A percentile compares a stretch with the other conserved stretches of the same genome.
phyloP scores from a whole-genome alignment of 2,797 vertebrate genomes.

The Chiloscyllium punctatum region DNA sequence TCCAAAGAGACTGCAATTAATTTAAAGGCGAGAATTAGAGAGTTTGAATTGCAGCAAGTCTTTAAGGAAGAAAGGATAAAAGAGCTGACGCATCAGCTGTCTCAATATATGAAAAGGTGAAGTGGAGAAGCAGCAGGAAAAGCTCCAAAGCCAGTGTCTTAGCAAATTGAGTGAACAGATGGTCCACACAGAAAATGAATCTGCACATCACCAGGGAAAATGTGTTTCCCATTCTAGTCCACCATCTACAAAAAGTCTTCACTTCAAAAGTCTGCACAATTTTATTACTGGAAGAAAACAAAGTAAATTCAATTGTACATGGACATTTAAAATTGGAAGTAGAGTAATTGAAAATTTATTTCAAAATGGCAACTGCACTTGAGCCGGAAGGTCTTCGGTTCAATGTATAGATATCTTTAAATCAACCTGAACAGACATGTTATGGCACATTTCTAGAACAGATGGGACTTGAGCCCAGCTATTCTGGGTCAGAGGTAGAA shows the following conservation, averaged over 20 bases:
- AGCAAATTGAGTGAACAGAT: constrained; percentile 39
- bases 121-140: constrained; percentile 38
- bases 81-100: constrained; percentile 43
- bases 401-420: background rate
- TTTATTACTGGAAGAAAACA: constrained; percentile 18
- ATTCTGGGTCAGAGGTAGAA: too few species aligned
- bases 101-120: constrained; percentile 42
- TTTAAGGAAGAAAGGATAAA: constrained; percentile 44
- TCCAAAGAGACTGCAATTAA: constrained; percentile 44
- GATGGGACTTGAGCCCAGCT: too few species aligned
- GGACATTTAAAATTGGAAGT: background rate
- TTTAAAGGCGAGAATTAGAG: constrained; percentile 45
- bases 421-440: too few species aligned
- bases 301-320: background rate
- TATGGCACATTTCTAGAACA: too few species aligned
- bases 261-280: constrained; percentile 2
- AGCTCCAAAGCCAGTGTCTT: background rate
- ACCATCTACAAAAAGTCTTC: background rate
- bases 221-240: background rate
- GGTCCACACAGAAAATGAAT: constrained; percentile 18
- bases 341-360: background rate
- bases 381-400: background rate
- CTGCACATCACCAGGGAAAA: background rate
- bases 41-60: constrained; percentile 43
- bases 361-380: background rate